Percentiles rank a stretch among this genome's conserved stretches.
Conservation (phyloP, 2,888 invertebrate genomes). For the Macropis europaea region DNA sequence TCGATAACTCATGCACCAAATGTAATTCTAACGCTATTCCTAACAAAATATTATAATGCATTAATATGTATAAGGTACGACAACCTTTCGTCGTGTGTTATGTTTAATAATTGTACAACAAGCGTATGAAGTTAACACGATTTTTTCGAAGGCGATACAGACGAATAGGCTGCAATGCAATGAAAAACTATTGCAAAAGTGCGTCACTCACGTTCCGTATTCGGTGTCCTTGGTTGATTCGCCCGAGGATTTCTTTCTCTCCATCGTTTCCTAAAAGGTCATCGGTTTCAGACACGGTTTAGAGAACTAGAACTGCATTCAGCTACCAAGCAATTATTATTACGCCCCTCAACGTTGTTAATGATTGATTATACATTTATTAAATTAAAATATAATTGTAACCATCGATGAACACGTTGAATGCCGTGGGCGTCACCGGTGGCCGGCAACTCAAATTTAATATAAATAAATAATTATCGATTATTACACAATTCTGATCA, state of each 20-base stretch:
- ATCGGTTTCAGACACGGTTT: constrained; percentile 1
- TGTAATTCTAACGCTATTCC: too few species aligned
- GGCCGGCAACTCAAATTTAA: too few species aligned
- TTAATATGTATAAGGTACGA: background rate
- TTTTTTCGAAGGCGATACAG: background rate
- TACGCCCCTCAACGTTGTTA: background rate
- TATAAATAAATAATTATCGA: too few species aligned
- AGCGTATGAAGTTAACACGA: background rate
- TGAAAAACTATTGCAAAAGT: background rate
- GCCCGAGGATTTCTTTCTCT: constrained; percentile 55
- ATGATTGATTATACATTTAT: too few species aligned
- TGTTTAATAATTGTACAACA: background rate
- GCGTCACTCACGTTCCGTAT: constrained; percentile 58
- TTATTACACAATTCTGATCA: too few species aligned
- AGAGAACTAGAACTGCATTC: background rate
- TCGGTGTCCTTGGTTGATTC: constrained; percentile 53
- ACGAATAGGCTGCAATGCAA: background rate
- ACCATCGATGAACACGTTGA: too few species aligned
- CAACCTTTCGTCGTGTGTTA: too few species aligned
- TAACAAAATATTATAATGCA: background rate
- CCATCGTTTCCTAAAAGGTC: constrained; percentile 56
- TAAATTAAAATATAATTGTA: too few species aligned
- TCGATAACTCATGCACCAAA: too few species aligned
- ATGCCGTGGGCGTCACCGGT: too few species aligned
- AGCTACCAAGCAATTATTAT: background rate